Evolutionary conservation across 2,797 vertebrate genomes (phyloP).

Genomic region (Onychomys arenicola): DNA sequence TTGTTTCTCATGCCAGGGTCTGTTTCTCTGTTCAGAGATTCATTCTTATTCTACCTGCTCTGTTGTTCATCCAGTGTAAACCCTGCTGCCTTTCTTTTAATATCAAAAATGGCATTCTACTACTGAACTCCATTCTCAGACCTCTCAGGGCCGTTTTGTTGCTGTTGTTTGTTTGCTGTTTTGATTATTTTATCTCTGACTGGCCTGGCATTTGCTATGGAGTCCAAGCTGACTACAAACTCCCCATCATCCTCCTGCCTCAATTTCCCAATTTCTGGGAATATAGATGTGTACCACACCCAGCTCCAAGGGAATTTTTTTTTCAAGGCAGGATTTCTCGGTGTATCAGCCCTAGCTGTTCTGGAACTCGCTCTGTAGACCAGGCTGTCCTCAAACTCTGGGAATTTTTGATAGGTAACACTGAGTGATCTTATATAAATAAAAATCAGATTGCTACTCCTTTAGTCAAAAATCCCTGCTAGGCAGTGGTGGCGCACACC

Average conservation of each 20-base stretch:
- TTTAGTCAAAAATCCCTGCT: slow-evolving; percentile 41
- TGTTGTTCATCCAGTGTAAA: not conserved
- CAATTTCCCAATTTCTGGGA: not conserved
- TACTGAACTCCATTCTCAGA: not conserved
- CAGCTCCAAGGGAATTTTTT: not conserved
- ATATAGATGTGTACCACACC: not conserved
- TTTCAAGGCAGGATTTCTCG: no score
- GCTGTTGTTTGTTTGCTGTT: not conserved
- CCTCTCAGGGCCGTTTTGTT: not conserved
- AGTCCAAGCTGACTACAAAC: not conserved
- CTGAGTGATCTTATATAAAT: not conserved
- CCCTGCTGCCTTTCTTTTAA: not conserved
- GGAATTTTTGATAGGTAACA: not conserved
- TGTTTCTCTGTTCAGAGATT: not conserved
- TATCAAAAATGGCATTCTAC: not conserved
- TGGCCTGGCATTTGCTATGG: not conserved
- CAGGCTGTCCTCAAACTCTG: no score
- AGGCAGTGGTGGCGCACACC: no score
- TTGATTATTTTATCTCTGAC: not conserved
- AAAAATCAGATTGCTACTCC: not conserved
- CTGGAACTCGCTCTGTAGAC: no score
- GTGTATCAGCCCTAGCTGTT: no score
- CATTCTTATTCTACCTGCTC: not conserved
- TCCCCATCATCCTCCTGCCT: not conserved
- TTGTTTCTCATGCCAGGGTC: not conserved